Evolutionary conservation across 2,113 vertebrate genomes (phyloP).

Genomic region (Aplodontia rufa): DNA sequence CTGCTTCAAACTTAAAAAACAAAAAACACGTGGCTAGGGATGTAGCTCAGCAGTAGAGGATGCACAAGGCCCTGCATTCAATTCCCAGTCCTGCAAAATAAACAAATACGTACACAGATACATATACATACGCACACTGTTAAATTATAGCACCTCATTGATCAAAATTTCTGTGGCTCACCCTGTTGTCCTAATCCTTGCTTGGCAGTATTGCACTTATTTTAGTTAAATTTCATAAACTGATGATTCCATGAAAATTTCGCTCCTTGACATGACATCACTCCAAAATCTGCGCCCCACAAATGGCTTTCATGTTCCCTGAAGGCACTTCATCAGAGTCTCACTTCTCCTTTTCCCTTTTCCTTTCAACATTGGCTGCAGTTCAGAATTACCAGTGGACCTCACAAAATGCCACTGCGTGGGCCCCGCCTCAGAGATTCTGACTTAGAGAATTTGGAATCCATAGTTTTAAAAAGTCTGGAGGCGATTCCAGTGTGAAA

Average conservation of each 20-base stretch:
- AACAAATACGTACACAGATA: too few species aligned
- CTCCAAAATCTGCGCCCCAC: background rate
- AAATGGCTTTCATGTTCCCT: background rate
- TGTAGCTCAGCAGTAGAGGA: background rate
- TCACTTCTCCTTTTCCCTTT: background rate
- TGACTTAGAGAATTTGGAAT: background rate
- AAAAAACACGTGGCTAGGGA: background rate
- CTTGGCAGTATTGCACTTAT: background rate
- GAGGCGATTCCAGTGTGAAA: background rate
- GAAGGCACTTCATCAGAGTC: background rate
- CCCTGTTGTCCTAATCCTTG: background rate
- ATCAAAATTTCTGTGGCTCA: rapidly evolving
- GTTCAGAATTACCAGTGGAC: background rate
- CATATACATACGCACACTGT: background rate
- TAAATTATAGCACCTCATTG: background rate
- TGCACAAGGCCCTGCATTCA: background rate
- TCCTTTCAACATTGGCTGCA: background rate
- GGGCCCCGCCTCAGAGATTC: background rate
- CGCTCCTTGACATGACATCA: background rate
- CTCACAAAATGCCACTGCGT: background rate
- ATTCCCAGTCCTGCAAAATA: background rate
- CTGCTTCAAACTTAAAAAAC: background rate
- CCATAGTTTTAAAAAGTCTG: background rate
- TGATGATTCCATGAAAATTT: background rate
- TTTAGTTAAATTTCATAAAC: background rate